A percentile compares a stretch with the other conserved stretches of the same genome.
phyloP scores from a whole-genome alignment of 1,140 invertebrate species.

The Anoplolepis gracilipes region DNA sequence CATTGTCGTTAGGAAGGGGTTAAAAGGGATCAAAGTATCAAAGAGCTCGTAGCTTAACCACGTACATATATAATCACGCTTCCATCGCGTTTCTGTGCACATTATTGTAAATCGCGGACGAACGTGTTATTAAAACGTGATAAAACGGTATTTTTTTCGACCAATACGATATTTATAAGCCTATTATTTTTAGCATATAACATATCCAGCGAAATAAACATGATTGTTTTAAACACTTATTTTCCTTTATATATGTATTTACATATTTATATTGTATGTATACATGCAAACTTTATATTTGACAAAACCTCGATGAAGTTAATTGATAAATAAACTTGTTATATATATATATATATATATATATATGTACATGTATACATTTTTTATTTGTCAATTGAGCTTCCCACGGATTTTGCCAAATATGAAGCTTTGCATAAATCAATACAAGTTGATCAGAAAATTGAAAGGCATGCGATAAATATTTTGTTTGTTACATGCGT shows the following conservation, averaged over 20 bases:
- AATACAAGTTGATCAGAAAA: background rate
- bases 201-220: background rate
- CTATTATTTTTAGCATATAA: conserved; percentile 26
- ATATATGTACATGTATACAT: background rate
- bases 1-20: conserved; percentile 28
- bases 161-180: background rate
- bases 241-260: background rate
- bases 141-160: conserved; percentile 21
- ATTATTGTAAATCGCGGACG: conserved; percentile 34
- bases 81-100: conserved; percentile 23
- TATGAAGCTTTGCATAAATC: background rate
- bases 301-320: no score
- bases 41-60: conserved; percentile 55
- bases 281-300: no score
- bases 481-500: background rate
- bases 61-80: conserved; percentile 17
- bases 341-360: no score
- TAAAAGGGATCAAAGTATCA: conserved; percentile 61
- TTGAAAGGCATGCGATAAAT: background rate
- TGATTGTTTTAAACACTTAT: background rate
- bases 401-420: background rate
- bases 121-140: conserved; percentile 39
- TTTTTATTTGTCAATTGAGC: background rate
- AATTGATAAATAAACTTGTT: background rate
- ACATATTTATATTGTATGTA: background rate